phyloP scores from a whole-genome alignment of 2,797 vertebrate species.

The Liparis tanakae region DNA sequence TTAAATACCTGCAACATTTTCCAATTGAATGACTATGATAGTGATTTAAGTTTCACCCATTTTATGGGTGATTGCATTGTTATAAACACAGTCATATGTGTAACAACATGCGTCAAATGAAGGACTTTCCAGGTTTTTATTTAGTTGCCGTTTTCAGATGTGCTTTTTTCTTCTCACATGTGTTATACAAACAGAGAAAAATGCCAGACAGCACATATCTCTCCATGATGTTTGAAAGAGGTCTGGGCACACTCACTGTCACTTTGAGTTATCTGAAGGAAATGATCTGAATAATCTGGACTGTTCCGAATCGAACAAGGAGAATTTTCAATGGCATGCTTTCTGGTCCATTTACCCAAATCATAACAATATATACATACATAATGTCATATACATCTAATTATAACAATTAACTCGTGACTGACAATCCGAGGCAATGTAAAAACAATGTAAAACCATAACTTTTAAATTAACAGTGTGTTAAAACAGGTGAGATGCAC shows the following conservation, averaged over 20 bases:
- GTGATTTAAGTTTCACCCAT: neutral
- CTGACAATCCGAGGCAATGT: neutral
- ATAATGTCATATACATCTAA: neutral
- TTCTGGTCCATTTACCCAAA: neutral
- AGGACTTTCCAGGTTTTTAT: neutral
- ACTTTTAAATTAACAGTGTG: constrained; percentile 29
- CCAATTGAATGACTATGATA: neutral
- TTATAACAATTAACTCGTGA: neutral
- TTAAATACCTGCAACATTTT: constrained; percentile 20
- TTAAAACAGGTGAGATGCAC: constrained; percentile 14
- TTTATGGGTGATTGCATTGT: neutral
- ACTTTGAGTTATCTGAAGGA: constrained; percentile 31
- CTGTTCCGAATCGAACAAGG: constrained; percentile 16
- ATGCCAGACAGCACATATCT: constrained; percentile 1
- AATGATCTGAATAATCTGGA: constrained; percentile 12
- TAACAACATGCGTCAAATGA: neutral
- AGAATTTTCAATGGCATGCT: constrained; percentile 22
- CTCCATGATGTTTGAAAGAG: constrained; percentile 4
- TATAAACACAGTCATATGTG: neutral
- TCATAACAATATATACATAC: neutral
- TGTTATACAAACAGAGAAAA: constrained; percentile 3
- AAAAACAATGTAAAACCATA: constrained; percentile 11
- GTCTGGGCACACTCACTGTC: constrained; percentile 25
- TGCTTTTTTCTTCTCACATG: constrained; percentile 4
- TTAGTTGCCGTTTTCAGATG: constrained; percentile 9